Conservation (phyloP, 2,888 invertebrate genomes). For the Torymus aiolomorphi region DNA sequence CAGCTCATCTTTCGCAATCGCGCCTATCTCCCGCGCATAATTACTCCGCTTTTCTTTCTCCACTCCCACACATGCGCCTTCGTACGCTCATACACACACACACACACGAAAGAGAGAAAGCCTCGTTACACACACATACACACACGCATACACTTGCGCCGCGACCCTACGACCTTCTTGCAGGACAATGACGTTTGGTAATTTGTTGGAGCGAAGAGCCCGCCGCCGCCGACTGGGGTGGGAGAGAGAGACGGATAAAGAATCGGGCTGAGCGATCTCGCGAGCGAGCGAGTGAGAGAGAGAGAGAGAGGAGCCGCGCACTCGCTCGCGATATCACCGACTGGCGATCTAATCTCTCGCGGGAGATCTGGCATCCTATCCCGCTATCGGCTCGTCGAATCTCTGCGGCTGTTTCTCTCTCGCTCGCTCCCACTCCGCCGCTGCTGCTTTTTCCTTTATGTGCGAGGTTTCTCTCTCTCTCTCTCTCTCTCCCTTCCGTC, state of each 20-base stretch:
- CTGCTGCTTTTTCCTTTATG: slow-evolving; percentile 35
- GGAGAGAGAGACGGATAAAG: slow-evolving; percentile 54
- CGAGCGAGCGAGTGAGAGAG: slow-evolving; percentile 46
- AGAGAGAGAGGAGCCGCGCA: slow-evolving; percentile 58
- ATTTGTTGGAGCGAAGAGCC: slow-evolving; percentile 61
- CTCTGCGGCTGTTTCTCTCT: slow-evolving; percentile 38
- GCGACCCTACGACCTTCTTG: slow-evolving; percentile 50
- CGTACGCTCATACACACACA: not conserved
- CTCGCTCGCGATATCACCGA: slow-evolving; percentile 66
- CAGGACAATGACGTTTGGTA: slow-evolving; percentile 65
- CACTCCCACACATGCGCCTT: not conserved
- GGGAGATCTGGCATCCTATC: slow-evolving; percentile 74
- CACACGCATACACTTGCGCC: not conserved
- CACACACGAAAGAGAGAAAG: not conserved
- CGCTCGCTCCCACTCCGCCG: slow-evolving; percentile 24
- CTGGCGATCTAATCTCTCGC: slow-evolving; percentile 71
- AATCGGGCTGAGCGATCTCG: slow-evolving; percentile 55
- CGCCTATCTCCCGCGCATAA: not conserved
- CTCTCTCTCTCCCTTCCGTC: slow-evolving; percentile 42
- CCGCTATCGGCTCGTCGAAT: slow-evolving; percentile 70
- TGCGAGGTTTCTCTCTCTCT: not conserved
- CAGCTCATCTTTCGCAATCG: not conserved
- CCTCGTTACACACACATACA: not conserved
- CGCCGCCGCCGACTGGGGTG: not conserved
- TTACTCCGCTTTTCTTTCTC: not conserved